Conservation (phyloP, 2,888 invertebrate genomes). For the Notodonta ziczac region DNA sequence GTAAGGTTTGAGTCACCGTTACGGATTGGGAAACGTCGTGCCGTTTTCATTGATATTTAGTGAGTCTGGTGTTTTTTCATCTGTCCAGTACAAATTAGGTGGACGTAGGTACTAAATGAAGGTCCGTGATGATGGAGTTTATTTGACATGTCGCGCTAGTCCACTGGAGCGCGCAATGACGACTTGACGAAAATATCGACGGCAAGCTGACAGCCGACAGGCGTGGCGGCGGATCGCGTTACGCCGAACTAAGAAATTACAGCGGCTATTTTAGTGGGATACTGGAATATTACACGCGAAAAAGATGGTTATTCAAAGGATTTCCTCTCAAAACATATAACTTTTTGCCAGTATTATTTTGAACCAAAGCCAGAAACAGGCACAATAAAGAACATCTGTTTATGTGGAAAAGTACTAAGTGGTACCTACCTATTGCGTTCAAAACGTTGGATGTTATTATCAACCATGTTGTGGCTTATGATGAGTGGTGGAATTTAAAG, state of each 20-base stretch:
- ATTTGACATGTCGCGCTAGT: slow-evolving; percentile 62
- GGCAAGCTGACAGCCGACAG: slow-evolving; percentile 65
- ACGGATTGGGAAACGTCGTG: slow-evolving; percentile 48
- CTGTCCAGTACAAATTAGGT: slow-evolving; percentile 43
- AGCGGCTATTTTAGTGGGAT: slow-evolving; percentile 58
- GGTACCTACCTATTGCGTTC: slow-evolving; percentile 14
- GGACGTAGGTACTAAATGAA: slow-evolving; percentile 22
- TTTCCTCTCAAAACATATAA: slow-evolving; percentile 16
- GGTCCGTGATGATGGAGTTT: slow-evolving; percentile 41
- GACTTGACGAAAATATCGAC: slow-evolving; percentile 77
- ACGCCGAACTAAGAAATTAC: slow-evolving; percentile 66
- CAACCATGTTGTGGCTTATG: slow-evolving; percentile 20
- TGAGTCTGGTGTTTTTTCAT: slow-evolving; percentile 19
- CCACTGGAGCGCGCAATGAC: slow-evolving; percentile 41
- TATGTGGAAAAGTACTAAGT: slow-evolving; percentile 14
- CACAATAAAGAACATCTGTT: slow-evolving; percentile 7
- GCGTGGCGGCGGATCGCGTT: slow-evolving; percentile 70
- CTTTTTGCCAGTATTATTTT: slow-evolving; percentile 17
- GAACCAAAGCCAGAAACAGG: slow-evolving; percentile 23
- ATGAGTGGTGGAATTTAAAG: slow-evolving; percentile 37
- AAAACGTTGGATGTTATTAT: slow-evolving; percentile 16
- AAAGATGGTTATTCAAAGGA: slow-evolving; percentile 29
- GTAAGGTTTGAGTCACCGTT: slow-evolving; percentile 53
- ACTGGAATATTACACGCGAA: slow-evolving; percentile 48
- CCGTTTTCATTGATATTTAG: slow-evolving; percentile 34